Evolutionary conservation across 1,140 invertebrate species (phyloP).

Genomic region (Euwallacea fornicatus): DNA sequence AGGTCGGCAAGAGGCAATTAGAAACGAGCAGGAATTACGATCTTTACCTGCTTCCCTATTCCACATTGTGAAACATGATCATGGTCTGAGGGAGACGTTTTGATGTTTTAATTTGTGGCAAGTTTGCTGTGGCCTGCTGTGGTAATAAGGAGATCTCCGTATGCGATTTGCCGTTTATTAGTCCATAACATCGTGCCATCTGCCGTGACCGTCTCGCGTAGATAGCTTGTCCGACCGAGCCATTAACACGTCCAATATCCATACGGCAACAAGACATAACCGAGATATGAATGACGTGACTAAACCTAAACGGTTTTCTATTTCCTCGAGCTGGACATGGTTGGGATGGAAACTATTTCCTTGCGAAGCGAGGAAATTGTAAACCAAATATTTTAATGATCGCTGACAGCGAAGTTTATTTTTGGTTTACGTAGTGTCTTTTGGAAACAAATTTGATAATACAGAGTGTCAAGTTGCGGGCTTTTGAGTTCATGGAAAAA

Average conservation of each 20-base stretch:
- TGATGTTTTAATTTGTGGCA: constrained; percentile 9
- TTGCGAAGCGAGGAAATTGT: too few relatives aligned
- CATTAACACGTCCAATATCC: constrained; percentile 55
- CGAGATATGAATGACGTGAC: constrained; percentile 56
- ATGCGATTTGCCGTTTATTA: constrained; percentile 44
- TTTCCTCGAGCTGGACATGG: constrained; percentile 6
- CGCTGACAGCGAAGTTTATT: too few relatives aligned
- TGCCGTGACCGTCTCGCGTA: constrained; percentile 49
- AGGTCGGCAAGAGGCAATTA: constrained; percentile 24
- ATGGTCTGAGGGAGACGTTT: too few relatives aligned
- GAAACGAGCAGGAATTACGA: constrained; percentile 4
- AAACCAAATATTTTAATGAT: too few relatives aligned
- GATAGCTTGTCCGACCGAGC: constrained; percentile 51
- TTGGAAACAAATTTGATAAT: too few relatives aligned
- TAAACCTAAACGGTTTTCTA: constrained; percentile 31
- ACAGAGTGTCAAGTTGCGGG: too few relatives aligned
- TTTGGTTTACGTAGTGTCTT: too few relatives aligned
- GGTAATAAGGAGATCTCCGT: constrained; percentile 11
- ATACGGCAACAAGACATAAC: constrained; percentile 51
- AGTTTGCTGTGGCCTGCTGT: neutral
- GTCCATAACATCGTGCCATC: constrained; percentile 51
- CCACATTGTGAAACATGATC: too few relatives aligned
- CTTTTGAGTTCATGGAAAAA: too few relatives aligned
- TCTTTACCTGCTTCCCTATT: neutral
- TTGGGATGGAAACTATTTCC: neutral